Conservation (phyloP, 1,140 invertebrate genomes). For the Mercenaria mercenaria region DNA sequence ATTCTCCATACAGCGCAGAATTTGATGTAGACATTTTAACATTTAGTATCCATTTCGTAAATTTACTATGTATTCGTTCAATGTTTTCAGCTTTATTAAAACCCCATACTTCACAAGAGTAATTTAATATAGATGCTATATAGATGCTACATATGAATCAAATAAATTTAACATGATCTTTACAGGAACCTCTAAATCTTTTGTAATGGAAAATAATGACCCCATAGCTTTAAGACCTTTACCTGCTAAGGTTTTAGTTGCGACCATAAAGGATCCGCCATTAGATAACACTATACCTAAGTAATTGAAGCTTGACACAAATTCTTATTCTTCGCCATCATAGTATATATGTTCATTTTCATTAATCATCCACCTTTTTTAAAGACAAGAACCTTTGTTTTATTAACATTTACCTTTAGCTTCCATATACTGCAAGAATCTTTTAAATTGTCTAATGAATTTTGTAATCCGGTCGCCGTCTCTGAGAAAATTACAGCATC, state of each 20-base stretch:
- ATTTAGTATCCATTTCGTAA: neutral
- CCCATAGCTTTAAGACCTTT: conserved; percentile 41
- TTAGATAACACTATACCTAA: conserved; percentile 3
- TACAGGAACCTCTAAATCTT: neutral
- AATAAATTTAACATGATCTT: conserved; percentile 11
- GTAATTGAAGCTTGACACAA: conserved; percentile 27
- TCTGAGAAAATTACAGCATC: conserved; percentile 58
- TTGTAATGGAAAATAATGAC: neutral
- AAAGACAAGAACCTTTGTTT: conserved; percentile 64
- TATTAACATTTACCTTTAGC: conserved; percentile 59
- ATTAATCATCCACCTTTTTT: conserved; percentile 1
- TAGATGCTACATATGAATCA: neutral
- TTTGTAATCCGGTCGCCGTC: conserved; percentile 21
- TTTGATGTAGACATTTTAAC: neutral
- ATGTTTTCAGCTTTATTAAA: too few relatives aligned
- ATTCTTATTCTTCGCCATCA: neutral
- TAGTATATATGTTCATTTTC: conserved; percentile 8
- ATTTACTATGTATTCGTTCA: too few relatives aligned
- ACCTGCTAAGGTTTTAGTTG: neutral
- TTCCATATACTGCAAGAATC: conserved; percentile 54
- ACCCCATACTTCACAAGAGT: too few relatives aligned
- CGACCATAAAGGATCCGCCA: neutral
- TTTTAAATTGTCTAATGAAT: conserved; percentile 19
- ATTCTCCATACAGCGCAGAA: neutral
- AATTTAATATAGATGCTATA: too few relatives aligned